A percentile compares a stretch with the other conserved stretches of the same genome.
phyloP scores from a whole-genome alignment of 2,888 invertebrate species.

The Eupithecia subumbrata region DNA sequence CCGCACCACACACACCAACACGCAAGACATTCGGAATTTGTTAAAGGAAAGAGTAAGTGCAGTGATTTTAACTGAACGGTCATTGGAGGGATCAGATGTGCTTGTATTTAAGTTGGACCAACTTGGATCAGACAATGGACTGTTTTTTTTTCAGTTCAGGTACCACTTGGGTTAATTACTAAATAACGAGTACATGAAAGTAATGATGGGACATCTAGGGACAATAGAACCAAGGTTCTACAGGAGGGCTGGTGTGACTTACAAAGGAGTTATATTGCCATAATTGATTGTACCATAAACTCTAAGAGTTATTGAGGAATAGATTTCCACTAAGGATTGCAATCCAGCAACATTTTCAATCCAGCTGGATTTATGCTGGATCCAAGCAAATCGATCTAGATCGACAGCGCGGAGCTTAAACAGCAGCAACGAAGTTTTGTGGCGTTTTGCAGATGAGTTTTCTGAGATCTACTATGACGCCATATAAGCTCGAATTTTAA shows the following conservation, averaged over 20 bases:
- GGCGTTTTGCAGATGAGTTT: not conserved
- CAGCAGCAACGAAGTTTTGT: not conserved
- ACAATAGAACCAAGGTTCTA: not conserved
- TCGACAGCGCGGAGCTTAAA: too few species aligned
- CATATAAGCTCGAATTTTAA: too few species aligned
- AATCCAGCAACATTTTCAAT: too few species aligned
- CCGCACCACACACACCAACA: slow-evolving; percentile 45
- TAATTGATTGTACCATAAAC: not conserved
- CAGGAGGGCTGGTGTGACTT: not conserved
- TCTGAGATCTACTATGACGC: not conserved
- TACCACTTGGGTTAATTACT: not conserved
- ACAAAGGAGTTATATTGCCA: not conserved
- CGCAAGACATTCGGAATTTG: slow-evolving; percentile 86
- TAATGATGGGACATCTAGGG: not conserved
- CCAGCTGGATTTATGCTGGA: too few species aligned
- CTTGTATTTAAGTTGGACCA: not conserved
- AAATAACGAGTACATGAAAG: not conserved
- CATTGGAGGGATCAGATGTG: not conserved
- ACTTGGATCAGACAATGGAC: not conserved
- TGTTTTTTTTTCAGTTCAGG: not conserved
- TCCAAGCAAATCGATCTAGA: too few species aligned
- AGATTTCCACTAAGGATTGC: not conserved
- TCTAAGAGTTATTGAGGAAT: too few species aligned
- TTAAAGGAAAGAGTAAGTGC: slow-evolving; percentile 91
- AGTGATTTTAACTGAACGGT: slow-evolving; percentile 15